These are phyloP conservation scores for Pachycephus smyrnensis DNA, from an alignment of 2,888 invertebrate genomes.

Conservation along the genomic window DNA sequence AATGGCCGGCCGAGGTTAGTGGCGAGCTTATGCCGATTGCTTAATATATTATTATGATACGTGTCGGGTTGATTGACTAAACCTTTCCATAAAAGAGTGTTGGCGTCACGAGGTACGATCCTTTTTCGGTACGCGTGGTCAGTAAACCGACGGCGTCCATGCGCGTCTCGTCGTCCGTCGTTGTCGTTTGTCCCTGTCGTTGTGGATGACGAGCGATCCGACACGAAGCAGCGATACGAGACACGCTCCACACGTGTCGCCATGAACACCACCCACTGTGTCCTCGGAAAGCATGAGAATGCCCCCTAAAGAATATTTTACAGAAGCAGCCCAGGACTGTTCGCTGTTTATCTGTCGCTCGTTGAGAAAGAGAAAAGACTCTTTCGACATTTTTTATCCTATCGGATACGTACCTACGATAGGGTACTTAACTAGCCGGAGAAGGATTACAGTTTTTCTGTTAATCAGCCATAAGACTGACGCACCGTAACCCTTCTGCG, in stretches of 20 bases:
- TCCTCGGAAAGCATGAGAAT: background rate
- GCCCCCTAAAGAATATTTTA: background rate
- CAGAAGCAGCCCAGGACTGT: background rate
- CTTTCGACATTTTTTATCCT: background rate
- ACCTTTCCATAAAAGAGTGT: conserved; percentile 43
- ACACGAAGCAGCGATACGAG: conserved; percentile 26
- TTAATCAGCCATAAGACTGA: background rate
- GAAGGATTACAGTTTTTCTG: background rate
- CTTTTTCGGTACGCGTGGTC: conserved; percentile 51
- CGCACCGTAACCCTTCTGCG: background rate
- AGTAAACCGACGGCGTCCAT: conserved; percentile 34
- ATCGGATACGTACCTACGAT: background rate
- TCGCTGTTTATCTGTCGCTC: background rate
- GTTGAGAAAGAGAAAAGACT: background rate
- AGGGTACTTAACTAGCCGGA: background rate
- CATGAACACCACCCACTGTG: background rate
- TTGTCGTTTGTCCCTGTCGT: background rate
- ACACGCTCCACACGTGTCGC: conserved; percentile 22
- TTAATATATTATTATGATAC: conserved; percentile 51
- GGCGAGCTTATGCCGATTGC: conserved; percentile 36
- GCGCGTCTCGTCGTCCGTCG: background rate
- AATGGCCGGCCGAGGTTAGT: background rate
- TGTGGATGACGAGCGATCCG: conserved; percentile 20
- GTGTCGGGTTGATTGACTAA: conserved; percentile 42
- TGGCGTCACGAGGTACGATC: conserved; percentile 52